Base-by-base conservation (phyloP, 2,113 vertebrate species). In the Bolborhynchus lineola region DNA sequence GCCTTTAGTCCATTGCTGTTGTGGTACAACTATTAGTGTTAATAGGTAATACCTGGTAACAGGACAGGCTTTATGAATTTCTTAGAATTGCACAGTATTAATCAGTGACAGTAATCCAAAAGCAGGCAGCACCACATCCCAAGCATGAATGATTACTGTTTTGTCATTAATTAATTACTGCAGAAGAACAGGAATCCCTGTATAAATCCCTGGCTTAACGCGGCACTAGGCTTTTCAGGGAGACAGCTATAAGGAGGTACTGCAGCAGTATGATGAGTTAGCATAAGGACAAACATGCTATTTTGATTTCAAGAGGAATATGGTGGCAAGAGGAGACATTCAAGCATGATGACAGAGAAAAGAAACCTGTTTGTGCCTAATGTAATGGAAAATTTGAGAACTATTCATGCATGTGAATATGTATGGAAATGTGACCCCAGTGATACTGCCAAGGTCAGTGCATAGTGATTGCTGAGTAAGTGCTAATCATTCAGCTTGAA, bases 301-400 rank as follows among this genome's bases (percentile, higher is more conserved):
- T 92, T 94, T 95, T 71, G 2, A 74, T 88, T 96, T 86, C 55
- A 70, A 60, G 69, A 82, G 37, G 71, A 76, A 90, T 62, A 60
- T 24, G 24, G 39, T 70, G 37, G 20, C 50, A 80, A 91, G 62
- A 86, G 37, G 67, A 94, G 50, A 96, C 20, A 70, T 84, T 92
- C 53, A 88, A 93, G 39, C 41, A 76, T 91, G 70, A 63, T 81
- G 57, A 67, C 29, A 68, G 49, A 67, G 76, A 79, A 79, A 79
- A 93, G 11, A 90, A 83, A 50, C 42, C 28, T 67, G 76, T 91
- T 94, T 95, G 75, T 89, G 86, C 11, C 50, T 94, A 92, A 93
- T 85, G 79, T 94, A 92, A 92, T 80, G 93, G 92, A 97, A 82
- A 94, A 97, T 86, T 90, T 95, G 41, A 77, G 42, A 93, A 42